A percentile compares a stretch with the other conserved stretches of the same genome.
phyloP scores from a whole-genome alignment of 2,797 vertebrate species.

The Pelodytes ibericus region DNA sequence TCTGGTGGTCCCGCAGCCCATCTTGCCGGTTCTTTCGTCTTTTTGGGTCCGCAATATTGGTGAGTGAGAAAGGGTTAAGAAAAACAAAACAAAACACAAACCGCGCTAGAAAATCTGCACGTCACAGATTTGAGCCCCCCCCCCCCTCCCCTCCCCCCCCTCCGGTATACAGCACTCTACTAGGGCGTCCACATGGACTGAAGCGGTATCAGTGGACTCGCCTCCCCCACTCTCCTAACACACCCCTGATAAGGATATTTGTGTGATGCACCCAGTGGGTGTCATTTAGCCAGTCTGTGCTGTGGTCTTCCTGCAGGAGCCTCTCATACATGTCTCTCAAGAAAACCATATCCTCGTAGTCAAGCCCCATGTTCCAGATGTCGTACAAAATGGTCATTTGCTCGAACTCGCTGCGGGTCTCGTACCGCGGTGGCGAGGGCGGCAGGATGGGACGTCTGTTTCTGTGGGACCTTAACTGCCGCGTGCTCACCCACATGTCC shows the following conservation, averaged over 20 bases:
- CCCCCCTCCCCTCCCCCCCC: too few relatives aligned
- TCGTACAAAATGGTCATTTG: slow-evolving; percentile 95
- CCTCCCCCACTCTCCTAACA: too few relatives aligned
- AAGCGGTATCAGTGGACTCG: too few relatives aligned
- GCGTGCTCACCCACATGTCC: slow-evolving; percentile 73
- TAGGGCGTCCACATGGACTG: too few relatives aligned
- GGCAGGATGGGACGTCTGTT: neutral
- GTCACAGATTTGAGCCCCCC: too few relatives aligned
- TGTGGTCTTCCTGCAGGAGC: slow-evolving; percentile 84
- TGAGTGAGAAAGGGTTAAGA: slow-evolving; percentile 85
- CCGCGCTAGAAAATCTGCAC: too few relatives aligned
- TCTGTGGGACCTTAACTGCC: slow-evolving; percentile 37
- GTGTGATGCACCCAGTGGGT: slow-evolving; percentile 95
- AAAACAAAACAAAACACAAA: slow-evolving; percentile 37
- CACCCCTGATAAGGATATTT: slow-evolving; percentile 81
- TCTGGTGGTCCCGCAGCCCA: slow-evolving; percentile 83
- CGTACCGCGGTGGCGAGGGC: slow-evolving; percentile 62
- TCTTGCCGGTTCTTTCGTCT: slow-evolving; percentile 80
- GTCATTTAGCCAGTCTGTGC: slow-evolving; percentile 91
- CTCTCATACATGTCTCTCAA: slow-evolving; percentile 84
- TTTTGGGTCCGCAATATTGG: slow-evolving; percentile 87
- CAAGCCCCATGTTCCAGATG: slow-evolving; percentile 91
- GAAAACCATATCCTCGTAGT: slow-evolving; percentile 83
- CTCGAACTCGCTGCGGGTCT: slow-evolving; percentile 87
- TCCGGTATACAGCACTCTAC: too few relatives aligned